Percentiles rank a stretch among this genome's conserved stretches.
Conservation (phyloP, 2,888 invertebrate genomes). For the Ichneumoninae sp. region DNA sequence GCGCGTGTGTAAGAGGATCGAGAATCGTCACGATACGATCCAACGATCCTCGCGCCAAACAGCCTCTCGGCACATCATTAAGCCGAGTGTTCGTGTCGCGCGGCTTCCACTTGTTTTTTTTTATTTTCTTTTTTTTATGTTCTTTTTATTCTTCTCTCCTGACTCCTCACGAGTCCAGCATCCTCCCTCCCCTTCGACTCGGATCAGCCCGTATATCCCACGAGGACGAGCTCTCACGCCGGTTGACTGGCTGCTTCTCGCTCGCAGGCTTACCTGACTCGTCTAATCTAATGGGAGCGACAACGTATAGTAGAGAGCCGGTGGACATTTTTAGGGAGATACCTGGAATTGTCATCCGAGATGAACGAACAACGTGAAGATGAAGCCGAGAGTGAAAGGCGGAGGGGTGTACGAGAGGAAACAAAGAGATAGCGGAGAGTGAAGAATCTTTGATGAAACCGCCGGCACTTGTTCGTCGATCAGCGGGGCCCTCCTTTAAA, state of each 20-base stretch:
- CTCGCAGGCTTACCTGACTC: conserved; percentile 55
- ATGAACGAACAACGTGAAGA: conserved; percentile 47
- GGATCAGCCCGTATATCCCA: conserved; percentile 66
- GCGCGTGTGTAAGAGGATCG: conserved; percentile 44
- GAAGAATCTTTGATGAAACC: conserved; percentile 67
- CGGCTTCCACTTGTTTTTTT: conserved; percentile 63
- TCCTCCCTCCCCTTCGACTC: conserved; percentile 64
- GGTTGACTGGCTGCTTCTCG: conserved; percentile 45
- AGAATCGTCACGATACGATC: conserved; percentile 59
- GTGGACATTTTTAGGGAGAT: conserved; percentile 64
- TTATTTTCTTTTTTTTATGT: conserved; percentile 54
- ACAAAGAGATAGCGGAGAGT: conserved; percentile 56
- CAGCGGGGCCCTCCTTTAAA: conserved; percentile 64
- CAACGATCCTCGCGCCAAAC: conserved; percentile 46
- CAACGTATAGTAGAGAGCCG: conserved; percentile 64
- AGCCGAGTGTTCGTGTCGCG: conserved; percentile 80
- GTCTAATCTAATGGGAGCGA: conserved; percentile 68
- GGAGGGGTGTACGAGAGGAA: conserved; percentile 38
- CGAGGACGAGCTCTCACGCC: conserved; percentile 68
- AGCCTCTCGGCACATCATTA: conserved; percentile 80
- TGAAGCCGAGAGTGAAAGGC: conserved; percentile 34
- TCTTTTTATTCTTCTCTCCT: conserved; percentile 35
- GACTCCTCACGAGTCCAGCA: conserved; percentile 50
- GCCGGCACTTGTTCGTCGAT: conserved; percentile 69
- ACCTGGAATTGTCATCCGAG: conserved; percentile 69